Conservation (phyloP, 2,797 vertebrate species). For the Stomatorhinus walkeri region DNA sequence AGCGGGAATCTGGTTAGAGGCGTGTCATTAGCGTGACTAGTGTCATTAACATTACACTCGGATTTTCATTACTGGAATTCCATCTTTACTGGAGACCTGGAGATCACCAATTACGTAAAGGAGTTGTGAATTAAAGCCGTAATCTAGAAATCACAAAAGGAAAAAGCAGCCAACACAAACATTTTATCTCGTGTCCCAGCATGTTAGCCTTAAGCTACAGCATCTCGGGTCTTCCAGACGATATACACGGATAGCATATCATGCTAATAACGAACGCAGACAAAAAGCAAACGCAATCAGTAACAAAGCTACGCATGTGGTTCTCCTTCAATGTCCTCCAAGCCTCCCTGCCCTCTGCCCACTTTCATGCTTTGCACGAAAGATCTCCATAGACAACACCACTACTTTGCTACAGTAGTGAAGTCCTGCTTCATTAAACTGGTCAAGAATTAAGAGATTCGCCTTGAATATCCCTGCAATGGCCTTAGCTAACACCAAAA, state of each 20-base stretch:
- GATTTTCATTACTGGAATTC: neutral
- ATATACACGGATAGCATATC: neutral
- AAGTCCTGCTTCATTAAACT: neutral
- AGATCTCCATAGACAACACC: neutral
- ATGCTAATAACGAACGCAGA: neutral
- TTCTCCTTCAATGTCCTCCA: neutral
- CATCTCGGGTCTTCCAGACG: neutral
- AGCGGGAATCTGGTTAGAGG: neutral
- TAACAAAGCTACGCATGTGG: neutral
- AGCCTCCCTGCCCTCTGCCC: neutral
- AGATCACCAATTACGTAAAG: neutral
- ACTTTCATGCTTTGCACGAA: neutral
- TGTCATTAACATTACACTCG: neutral
- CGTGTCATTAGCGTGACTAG: neutral
- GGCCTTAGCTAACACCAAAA: neutral
- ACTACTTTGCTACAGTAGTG: neutral
- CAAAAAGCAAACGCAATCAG: neutral
- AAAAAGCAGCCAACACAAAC: neutral
- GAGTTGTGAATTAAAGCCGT: neutral
- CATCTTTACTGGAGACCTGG: neutral
- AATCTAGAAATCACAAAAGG: neutral
- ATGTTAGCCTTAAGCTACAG: neutral
- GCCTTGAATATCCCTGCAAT: neutral
- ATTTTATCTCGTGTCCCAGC: neutral
- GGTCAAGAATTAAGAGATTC: neutral